Conservation (phyloP, 2,797 vertebrate species). For the Naso thynnoides region DNA sequence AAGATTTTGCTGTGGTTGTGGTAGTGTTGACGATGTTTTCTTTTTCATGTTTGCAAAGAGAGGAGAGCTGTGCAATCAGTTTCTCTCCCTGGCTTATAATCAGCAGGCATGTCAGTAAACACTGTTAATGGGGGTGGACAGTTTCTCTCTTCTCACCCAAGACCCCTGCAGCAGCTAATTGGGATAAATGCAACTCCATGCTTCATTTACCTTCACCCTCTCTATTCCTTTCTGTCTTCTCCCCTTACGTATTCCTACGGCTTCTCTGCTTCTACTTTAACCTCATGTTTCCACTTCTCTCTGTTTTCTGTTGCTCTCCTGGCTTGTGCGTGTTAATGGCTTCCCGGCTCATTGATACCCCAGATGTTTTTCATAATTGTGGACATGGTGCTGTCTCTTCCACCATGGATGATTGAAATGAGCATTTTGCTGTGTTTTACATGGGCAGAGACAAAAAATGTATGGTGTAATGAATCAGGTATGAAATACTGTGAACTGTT, state of each 20-base stretch:
- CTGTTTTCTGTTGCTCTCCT: constrained; percentile 44
- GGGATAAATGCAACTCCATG: constrained; percentile 85
- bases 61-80: constrained; percentile 54
- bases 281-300: constrained; percentile 38
- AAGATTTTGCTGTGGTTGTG: not conserved
- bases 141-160: constrained; percentile 74
- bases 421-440: constrained; percentile 60
- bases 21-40: constrained; percentile 27
- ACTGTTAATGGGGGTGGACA: constrained; percentile 85
- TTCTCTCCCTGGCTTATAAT: constrained; percentile 73
- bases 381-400: constrained; percentile 60
- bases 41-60: constrained; percentile 58
- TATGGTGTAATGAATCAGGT: constrained; percentile 45
- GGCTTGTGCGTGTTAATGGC: constrained; percentile 77
- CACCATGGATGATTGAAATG: constrained; percentile 60
- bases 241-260: constrained; percentile 37
- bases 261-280: constrained; percentile 48
- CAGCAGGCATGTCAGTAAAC: constrained; percentile 85
- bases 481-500: constrained; percentile 45
- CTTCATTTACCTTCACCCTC: constrained; percentile 79
- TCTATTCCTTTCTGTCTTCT: constrained; percentile 57
- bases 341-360: constrained; percentile 80
- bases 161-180: constrained; percentile 85
- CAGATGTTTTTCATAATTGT: constrained; percentile 82
- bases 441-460: constrained; percentile 25